Percentiles rank a stretch among this genome's conserved stretches.
These are phyloP conservation scores for Meriones psammophilus DNA, from an alignment of 2,797 vertebrate genomes.

Conservation along the genomic window DNA sequence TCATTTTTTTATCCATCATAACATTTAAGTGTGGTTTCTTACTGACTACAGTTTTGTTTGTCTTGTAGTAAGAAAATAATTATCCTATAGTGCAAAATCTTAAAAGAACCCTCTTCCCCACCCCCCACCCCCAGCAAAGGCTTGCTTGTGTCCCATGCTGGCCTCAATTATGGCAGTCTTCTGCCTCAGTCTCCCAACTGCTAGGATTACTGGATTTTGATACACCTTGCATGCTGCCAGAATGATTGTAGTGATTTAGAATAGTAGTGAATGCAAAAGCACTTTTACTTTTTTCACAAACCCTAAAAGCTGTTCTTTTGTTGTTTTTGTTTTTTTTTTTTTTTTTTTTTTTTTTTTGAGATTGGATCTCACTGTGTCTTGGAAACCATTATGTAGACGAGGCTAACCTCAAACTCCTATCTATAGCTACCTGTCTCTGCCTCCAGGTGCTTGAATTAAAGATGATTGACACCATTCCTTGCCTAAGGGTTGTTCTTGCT, in stretches of 20 bases:
- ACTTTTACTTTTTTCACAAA: slow-evolving; percentile 7
- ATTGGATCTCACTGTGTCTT: too few relatives aligned
- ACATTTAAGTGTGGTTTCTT: slow-evolving; percentile 37
- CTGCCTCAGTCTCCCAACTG: background rate
- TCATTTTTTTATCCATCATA: slow-evolving; percentile 32
- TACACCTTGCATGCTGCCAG: background rate
- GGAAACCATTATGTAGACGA: background rate
- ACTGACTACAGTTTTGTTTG: slow-evolving; percentile 5
- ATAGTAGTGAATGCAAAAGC: background rate
- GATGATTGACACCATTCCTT: background rate
- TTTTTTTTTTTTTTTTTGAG: background rate
- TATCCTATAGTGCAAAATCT: slow-evolving; percentile 44
- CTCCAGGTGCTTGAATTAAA: background rate
- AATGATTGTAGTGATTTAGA: slow-evolving; percentile 58
- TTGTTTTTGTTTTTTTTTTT: background rate
- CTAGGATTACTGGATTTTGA: background rate
- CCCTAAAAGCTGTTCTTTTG: slow-evolving; percentile 4
- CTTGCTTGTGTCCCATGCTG: background rate
- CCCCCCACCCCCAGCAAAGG: background rate
- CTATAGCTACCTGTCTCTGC: background rate
- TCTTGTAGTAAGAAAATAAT: slow-evolving; percentile 14
- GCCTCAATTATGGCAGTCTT: background rate
- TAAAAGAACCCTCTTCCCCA: background rate
- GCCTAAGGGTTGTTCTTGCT: slow-evolving; percentile 14
- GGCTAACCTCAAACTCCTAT: background rate